These are phyloP conservation scores for Pteria penguin DNA, from an alignment of 2,888 invertebrate species.

Conservation along the genomic window DNA sequence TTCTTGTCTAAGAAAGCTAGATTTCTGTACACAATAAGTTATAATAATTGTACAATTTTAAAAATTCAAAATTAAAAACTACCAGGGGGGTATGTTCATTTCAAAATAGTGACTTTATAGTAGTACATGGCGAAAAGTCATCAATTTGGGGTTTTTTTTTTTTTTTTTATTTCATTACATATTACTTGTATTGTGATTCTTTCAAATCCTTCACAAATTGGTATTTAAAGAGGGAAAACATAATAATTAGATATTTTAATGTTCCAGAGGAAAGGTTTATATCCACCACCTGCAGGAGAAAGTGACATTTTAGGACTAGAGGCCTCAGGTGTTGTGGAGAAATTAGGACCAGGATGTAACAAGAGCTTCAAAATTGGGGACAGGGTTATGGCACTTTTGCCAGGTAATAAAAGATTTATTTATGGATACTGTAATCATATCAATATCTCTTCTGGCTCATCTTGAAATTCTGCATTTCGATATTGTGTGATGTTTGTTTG, in stretches of 20 bases:
- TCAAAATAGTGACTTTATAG: no score
- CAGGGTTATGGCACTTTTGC: slow-evolving; percentile 78
- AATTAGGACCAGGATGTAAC: slow-evolving; percentile 67
- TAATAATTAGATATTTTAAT: no score
- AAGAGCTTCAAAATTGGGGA: slow-evolving; percentile 74
- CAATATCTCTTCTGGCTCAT: background rate
- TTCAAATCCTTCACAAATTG: no score
- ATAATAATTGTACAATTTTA: no score
- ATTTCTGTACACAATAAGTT: no score
- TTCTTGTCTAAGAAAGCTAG: no score
- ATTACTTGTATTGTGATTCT: background rate
- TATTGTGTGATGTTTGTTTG: no score
- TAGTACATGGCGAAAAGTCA: background rate
- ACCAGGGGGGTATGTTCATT: no score
- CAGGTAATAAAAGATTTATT: slow-evolving; percentile 69
- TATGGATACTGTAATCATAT: background rate
- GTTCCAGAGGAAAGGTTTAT: slow-evolving; percentile 77
- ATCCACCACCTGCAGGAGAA: slow-evolving; percentile 78
- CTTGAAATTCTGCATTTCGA: no score
- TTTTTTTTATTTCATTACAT: background rate
- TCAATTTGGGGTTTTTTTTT: background rate
- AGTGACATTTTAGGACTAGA: slow-evolving; percentile 79
- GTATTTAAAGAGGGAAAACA: no score
- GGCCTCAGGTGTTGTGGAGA: slow-evolving; percentile 76
- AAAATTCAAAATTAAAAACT: no score